Evolutionary conservation across 1,140 invertebrate genomes (phyloP).

Genomic region (Reticulitermes speratus): DNA sequence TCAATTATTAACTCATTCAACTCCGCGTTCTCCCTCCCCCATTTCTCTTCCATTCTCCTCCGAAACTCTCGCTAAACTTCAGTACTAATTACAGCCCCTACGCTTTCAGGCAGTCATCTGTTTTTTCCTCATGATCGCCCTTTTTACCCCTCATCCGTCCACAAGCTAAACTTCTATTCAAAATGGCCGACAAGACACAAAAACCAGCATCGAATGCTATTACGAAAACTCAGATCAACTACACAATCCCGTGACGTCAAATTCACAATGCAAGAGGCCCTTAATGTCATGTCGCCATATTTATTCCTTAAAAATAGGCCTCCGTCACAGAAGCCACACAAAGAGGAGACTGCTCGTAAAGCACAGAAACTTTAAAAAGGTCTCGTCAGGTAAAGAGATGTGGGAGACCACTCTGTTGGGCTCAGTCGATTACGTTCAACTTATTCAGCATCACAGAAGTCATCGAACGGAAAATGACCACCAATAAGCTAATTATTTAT

Average conservation of each 20-base stretch:
- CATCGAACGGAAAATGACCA: too few relatives aligned
- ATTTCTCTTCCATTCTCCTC: too few relatives aligned
- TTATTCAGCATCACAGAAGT: too few relatives aligned
- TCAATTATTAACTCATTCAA: neutral
- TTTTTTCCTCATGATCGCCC: neutral
- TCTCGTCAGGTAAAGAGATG: too few relatives aligned
- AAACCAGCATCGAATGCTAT: neutral
- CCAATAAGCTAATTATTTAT: too few relatives aligned
- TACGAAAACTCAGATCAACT: neutral
- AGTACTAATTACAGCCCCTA: neutral
- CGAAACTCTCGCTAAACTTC: neutral
- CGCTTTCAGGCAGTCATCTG: neutral
- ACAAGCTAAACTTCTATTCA: neutral
- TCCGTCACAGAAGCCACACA: too few relatives aligned
- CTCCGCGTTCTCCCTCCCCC: neutral
- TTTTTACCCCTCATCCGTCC: neutral
- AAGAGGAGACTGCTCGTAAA: too few relatives aligned
- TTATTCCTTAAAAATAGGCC: too few relatives aligned
- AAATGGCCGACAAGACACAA: neutral
- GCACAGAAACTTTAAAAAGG: too few relatives aligned
- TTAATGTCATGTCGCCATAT: too few relatives aligned
- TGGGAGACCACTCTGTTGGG: too few relatives aligned
- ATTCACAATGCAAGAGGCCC: neutral
- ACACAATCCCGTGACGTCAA: neutral
- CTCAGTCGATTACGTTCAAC: too few relatives aligned